Evolutionary conservation across 1,140 invertebrate genomes (phyloP).

Genomic region (Cyrtorhinus lividipennis): DNA sequence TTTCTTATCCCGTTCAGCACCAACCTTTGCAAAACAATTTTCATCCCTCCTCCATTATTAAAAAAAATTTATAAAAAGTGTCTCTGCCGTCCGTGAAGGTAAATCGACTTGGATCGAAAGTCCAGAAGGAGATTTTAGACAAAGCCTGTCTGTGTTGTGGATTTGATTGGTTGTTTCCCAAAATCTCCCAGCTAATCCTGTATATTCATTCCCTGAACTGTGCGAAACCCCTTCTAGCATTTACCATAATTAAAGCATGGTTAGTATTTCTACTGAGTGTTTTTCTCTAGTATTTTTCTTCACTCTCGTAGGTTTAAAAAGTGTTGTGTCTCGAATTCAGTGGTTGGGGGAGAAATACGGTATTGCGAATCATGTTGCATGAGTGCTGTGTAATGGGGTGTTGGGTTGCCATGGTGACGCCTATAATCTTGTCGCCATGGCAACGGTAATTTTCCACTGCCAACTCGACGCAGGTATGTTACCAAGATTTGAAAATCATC

Average conservation of each 20-base stretch:
- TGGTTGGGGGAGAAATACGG: not conserved
- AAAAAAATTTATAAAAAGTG: not conserved
- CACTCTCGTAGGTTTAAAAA: too few species aligned
- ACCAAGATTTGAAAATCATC: too few species aligned
- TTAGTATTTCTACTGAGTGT: conserved; percentile 2
- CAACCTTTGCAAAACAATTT: not conserved
- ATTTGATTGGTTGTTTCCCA: not conserved
- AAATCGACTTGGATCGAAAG: not conserved
- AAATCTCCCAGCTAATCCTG: not conserved
- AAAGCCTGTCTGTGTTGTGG: conserved; percentile 3
- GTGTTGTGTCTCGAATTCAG: not conserved
- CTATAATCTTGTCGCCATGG: conserved; percentile 1
- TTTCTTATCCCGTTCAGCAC: not conserved
- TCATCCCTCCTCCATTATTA: not conserved
- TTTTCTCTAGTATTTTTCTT: not conserved
- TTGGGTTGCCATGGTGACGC: not conserved
- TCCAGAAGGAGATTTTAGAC: not conserved
- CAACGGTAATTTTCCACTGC: not conserved
- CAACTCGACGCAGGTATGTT: too few species aligned
- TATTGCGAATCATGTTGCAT: not conserved
- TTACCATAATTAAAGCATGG: not conserved
- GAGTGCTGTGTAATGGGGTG: not conserved
- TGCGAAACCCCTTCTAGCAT: not conserved
- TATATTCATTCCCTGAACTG: not conserved
- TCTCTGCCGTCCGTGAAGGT: conserved; percentile 9